Base-by-base conservation (phyloP, 1,140 invertebrate species). In the Holotrichia oblita region DNA sequence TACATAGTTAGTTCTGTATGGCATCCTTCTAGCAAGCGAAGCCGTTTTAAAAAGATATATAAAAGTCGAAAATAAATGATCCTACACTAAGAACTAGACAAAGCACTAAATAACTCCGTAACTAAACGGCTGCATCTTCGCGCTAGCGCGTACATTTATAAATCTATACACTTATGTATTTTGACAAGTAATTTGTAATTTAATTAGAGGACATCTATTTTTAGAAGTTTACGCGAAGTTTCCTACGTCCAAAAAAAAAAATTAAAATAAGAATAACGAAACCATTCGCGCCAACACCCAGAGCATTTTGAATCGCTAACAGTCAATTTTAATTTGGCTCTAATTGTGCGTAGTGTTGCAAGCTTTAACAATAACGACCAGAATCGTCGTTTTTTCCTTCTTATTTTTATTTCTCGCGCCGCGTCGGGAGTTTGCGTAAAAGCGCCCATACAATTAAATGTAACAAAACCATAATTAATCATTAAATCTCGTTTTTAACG, bases 81-180 rank as follows among this genome's bases (percentile, higher is more conserved):
- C 61, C 8, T 69, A 69, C 61, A 69, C 61, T 7, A 22, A 27
- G 61, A 69, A 27, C 7, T 10, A 24, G 61, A 69, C 61, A 69
- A 69, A 69, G 61, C 61, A 69, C 61, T 69, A 69, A 69, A 69
- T 34, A 69, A 69, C 61, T 69, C 61, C 61, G 22, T 24, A 27
- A 69, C 20, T 22, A 24, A 69, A 34, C 61, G 61, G 20, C 61
- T 34, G 61, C 61, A 69, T 69, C 61, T 69, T 69, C 61, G 61
- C 61, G 61, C 61, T 12, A 69, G 27, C 22, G 61, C 20, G 61
- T 69, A 69, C 61, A 27, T 69, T 69, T 69, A 69, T 27, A 69
- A 69, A 69, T 69, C 61, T 27, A 69, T 69, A 69, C 61, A 69
- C 61, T 69, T 69, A 69, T 69, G 61, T 69, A 69, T 69, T 55